Percentiles rank a stretch among this genome's conserved stretches.
These are phyloP conservation scores for Drosophila tristis DNA, from an alignment of 1,140 invertebrate genomes.

Conservation along the genomic window DNA sequence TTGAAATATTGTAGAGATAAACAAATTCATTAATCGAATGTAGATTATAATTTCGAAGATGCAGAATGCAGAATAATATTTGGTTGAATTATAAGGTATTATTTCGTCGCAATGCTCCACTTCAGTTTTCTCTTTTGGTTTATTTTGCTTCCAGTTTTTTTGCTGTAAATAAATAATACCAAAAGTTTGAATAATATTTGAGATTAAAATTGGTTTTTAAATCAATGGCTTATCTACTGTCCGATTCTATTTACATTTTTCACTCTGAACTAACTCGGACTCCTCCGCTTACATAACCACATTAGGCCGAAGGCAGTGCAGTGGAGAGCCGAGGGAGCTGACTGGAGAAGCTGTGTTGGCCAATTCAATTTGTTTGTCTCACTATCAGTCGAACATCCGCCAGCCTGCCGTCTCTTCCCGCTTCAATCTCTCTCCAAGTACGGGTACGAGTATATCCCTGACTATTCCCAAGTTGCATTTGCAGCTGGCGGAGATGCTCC, in stretches of 20 bases:
- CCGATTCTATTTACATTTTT: slow-evolving; percentile 67
- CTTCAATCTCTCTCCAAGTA: not conserved
- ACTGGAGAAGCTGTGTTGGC: slow-evolving; percentile 50
- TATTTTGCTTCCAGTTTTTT: slow-evolving; percentile 8
- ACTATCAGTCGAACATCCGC: slow-evolving; percentile 51
- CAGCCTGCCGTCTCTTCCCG: slow-evolving; percentile 16
- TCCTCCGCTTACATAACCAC: slow-evolving; percentile 61
- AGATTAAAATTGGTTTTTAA: slow-evolving; percentile 33
- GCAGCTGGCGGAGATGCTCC: slow-evolving; percentile 36
- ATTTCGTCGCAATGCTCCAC: no score
- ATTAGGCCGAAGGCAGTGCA: slow-evolving; percentile 55
- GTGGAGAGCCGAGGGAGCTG: not conserved
- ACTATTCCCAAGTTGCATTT: slow-evolving; percentile 70
- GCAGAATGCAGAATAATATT: no score
- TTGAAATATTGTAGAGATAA: no score
- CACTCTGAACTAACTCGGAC: no score
- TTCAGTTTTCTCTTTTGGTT: not conserved
- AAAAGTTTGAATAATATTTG: slow-evolving; percentile 4
- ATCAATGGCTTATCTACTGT: slow-evolving; percentile 27
- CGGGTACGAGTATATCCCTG: slow-evolving; percentile 45
- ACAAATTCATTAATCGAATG: no score
- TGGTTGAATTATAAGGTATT: not conserved
- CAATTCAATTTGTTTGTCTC: slow-evolving; percentile 80
- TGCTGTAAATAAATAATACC: slow-evolving; percentile 52
- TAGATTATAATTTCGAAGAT: no score